Evolutionary conservation across 2,888 invertebrate species (phyloP).

Genomic region (Eupeodes luniger): DNA sequence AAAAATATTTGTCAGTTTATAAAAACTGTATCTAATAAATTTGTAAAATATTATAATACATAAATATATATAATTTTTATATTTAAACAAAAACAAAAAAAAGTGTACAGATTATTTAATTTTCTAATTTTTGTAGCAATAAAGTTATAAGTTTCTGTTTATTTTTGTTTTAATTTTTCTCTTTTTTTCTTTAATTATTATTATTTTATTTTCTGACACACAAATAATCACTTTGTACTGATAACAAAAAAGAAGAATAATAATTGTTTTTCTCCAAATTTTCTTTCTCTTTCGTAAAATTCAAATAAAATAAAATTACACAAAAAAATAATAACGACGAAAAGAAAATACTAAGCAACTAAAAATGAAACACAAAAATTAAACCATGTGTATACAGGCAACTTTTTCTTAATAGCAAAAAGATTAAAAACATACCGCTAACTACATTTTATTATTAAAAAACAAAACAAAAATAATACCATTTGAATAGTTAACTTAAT

Average conservation of each 20-base stretch:
- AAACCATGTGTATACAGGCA: constrained; percentile 61
- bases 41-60: constrained; percentile 28
- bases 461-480: constrained; percentile 44
- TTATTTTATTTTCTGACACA: constrained; percentile 26
- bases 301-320: constrained; percentile 38
- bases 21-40: constrained; percentile 9
- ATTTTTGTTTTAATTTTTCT: not conserved
- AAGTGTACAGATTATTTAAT: constrained; percentile 15
- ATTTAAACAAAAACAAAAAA: not conserved
- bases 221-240: constrained; percentile 15
- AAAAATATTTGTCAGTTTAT: not conserved
- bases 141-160: not conserved
- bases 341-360: constrained; percentile 44
- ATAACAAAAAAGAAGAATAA: not conserved
- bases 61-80: not conserved
- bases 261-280: constrained; percentile 12
- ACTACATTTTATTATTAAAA: constrained; percentile 49
- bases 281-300: constrained; percentile 47
- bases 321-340: constrained; percentile 25
- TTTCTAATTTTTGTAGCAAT: constrained; percentile 20
- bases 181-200: not conserved
- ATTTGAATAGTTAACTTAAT: constrained; percentile 66
- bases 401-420: constrained; percentile 54
- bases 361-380: constrained; percentile 2
- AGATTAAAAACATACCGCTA: constrained; percentile 25